Base-by-base conservation (phyloP, 2,888 invertebrate genomes). In the Stomorhina lunata region DNA sequence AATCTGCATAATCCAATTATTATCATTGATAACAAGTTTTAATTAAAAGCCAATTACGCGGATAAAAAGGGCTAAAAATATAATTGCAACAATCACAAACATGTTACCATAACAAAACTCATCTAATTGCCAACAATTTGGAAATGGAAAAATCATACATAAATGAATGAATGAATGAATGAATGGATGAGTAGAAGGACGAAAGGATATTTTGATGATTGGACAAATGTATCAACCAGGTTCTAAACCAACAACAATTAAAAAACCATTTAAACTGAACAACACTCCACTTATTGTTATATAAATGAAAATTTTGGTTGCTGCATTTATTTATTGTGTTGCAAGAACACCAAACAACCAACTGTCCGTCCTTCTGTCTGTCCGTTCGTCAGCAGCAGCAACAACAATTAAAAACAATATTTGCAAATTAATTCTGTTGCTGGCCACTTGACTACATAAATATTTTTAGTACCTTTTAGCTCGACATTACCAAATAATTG, bases 21-120 rank as follows among this genome's bases (percentile, higher is more conserved):
- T 80, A 72, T 72, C 72, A 53, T 68, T 72, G 59, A 40, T 59
- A 68, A 59, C 65, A 57, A n/a, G n/a, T 82, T 82, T 82, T 79
- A 82, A 82, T 82, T 82, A 82, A 82, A 82, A 82, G 68, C 82
- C 75, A 82, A 82, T 79, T 82, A 82, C 79, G 75, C 79, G 82
- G 53, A 79, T 68, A 79, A 76, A 82, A 79, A 73, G 79, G 63
- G 59, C 65, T 43, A 79, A 82, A 61, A 76, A 79, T 79, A 79
- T 82, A 79, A 79, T 76, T 82, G 75, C 59, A 75, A 71, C 75
- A 79, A 82, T 75, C 69, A 75, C 43, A 79, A 66, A 71, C 71
- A 59, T 79, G 71, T 76, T 66, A 76, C 79, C 82, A 79, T 82
- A 82, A 82, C 82, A 65, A 82, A 76, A 50, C 79, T 65, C 55